These are phyloP conservation scores for Hoplostethus atlanticus DNA, from an alignment of 2,797 vertebrate species.

Conservation along the genomic window DNA sequence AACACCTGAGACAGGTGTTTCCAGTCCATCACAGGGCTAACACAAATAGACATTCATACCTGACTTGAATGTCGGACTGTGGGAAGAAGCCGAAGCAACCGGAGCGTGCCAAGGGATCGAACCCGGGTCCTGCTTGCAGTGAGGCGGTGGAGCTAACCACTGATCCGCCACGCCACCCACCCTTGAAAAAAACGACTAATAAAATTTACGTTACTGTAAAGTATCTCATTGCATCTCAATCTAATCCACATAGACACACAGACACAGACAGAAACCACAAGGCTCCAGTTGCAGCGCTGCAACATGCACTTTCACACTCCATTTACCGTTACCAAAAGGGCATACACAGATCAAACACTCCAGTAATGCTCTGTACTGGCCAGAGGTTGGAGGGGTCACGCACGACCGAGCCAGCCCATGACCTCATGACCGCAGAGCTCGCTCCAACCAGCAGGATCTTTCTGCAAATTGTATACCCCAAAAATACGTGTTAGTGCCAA, in stretches of 20 bases:
- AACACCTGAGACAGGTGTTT: no score
- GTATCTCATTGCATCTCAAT: conserved; percentile 48
- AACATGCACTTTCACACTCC: conserved; percentile 71
- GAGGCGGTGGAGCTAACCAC: conserved; percentile 25
- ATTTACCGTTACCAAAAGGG: conserved; percentile 66
- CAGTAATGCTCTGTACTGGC: conserved; percentile 44
- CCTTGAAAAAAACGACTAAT: conserved; percentile 37
- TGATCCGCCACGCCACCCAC: conserved; percentile 20
- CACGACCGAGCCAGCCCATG: conserved; percentile 46
- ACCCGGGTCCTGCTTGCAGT: conserved; percentile 17
- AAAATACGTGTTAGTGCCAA: neutral
- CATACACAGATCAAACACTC: conserved; percentile 54
- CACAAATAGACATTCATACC: no score
- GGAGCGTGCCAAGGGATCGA: neutral
- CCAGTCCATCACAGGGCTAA: no score
- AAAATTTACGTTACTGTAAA: conserved; percentile 57
- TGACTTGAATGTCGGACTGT: no score
- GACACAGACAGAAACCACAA: conserved; percentile 46
- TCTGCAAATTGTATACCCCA: conserved; percentile 2
- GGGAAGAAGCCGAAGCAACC: no score
- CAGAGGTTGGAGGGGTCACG: conserved; percentile 49
- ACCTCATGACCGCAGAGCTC: conserved; percentile 45
- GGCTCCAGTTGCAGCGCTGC: conserved; percentile 61
- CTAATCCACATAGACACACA: conserved; percentile 49
- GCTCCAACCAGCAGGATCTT: conserved; percentile 25